Percentiles rank a stretch among this genome's conserved stretches.
Evolutionary conservation across 30 jellyfish, hydroid and myxozoan species (phyloP).

Genomic region (Haliclystus octoradiatus): DNA sequence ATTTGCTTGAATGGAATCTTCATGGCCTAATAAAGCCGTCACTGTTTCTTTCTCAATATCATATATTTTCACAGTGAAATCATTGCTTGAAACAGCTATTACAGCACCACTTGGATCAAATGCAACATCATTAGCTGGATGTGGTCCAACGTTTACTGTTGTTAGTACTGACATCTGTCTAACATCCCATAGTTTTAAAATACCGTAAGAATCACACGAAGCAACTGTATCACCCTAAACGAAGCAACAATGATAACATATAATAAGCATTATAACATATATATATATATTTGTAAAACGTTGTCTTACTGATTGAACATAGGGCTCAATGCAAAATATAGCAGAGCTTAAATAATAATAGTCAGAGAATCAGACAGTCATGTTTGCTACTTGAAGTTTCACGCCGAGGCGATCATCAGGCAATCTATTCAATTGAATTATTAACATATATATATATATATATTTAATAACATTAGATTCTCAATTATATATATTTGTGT

Average conservation of each 20-base stretch:
- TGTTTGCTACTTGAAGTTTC: too few species aligned
- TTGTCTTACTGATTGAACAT: too few species aligned
- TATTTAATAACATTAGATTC: too few species aligned
- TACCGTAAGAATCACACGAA: constrained; percentile 88
- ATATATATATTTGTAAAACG: too few species aligned
- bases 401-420: too few species aligned
- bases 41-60: constrained; percentile 43
- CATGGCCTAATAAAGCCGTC: constrained; percentile 60
- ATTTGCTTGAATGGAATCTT: constrained; percentile 68
- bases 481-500: too few species aligned
- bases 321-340: too few species aligned
- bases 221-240: constrained; percentile 85
- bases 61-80: constrained; percentile 72
- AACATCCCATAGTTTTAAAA: constrained; percentile 74
- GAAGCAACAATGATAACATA: not conserved
- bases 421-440: too few species aligned
- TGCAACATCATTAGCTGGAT: constrained; percentile 84
- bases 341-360: too few species aligned
- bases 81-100: constrained; percentile 80
- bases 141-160: constrained; percentile 88
- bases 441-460: too few species aligned
- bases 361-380: too few species aligned
- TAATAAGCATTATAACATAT: too few species aligned
- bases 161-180: constrained; percentile 36
- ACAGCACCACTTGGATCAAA: constrained; percentile 86